Conservation (phyloP, 2,888 invertebrate genomes). For the Polia nebulosa region DNA sequence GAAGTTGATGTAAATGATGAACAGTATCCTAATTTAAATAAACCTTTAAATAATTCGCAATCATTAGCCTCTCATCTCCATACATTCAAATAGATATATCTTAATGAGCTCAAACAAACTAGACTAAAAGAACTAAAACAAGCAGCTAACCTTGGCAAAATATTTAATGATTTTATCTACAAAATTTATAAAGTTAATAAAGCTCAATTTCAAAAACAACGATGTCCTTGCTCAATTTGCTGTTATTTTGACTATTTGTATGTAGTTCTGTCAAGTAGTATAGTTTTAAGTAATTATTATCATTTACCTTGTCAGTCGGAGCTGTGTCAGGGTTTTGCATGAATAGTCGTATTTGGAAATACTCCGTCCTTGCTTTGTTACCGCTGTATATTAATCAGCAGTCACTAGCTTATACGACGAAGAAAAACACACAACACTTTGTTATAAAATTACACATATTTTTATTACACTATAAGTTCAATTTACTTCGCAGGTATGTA, state of each 20-base stretch:
- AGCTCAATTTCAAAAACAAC: constrained; percentile 35
- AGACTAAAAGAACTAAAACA: constrained; percentile 33
- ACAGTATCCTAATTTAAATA: background rate
- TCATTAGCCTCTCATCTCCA: constrained; percentile 15
- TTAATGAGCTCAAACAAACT: constrained; percentile 37
- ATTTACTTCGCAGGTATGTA: constrained; percentile 24
- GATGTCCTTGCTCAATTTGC: constrained; percentile 12
- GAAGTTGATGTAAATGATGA: background rate
- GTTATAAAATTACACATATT: constrained; percentile 33
- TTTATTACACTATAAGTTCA: constrained; percentile 43
- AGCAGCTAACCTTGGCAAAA: constrained; percentile 37
- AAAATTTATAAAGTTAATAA: constrained; percentile 49
- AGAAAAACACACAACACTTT: constrained; percentile 49
- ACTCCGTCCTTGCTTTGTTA: constrained; percentile 66
- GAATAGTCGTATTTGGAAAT: constrained; percentile 64
- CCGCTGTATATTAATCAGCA: constrained; percentile 51
- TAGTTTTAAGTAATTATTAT: constrained; percentile 54
- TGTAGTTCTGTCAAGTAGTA: constrained; percentile 24
- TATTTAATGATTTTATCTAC: constrained; percentile 53
- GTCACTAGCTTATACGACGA: constrained; percentile 25
- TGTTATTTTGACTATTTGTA: constrained; percentile 41
- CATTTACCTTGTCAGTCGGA: constrained; percentile 58
- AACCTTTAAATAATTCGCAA: constrained; percentile 25
- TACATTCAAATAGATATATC: constrained; percentile 9
- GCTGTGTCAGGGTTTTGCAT: constrained; percentile 64